Base-by-base conservation (phyloP, 2,888 invertebrate genomes). In the Mallateleia sp. region DNA sequence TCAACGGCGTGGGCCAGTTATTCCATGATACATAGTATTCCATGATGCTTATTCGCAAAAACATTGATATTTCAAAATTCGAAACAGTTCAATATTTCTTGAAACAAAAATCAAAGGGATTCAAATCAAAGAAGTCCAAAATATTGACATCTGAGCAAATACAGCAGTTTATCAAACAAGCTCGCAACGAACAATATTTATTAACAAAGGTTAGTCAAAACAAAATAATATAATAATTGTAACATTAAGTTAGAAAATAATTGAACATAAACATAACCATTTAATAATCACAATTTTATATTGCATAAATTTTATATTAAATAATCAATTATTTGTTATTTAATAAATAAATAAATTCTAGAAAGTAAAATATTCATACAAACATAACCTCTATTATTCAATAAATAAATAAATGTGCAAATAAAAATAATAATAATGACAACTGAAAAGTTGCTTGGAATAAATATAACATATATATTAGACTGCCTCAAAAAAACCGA, bases 131-230 rank as follows among this genome's bases (percentile, higher is more conserved):
- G 24, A 69, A 69, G 54, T 7, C 54, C 0, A 69, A 69, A 38
- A 54, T 54, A 2, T 50, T 66, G n/a, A 24, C 66, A 32, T 28
- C 66, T 6, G 66, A 66, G 6, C 20, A 66, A 50, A 11, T 66
- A 1, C 18, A 50, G 6, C n/a, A 50, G 15, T 66, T 66, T 20
- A 5, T 32, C 2, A 8, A 11, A 25, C 8, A 50, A 50, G 66
- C 66, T 9, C 14, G 32, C 2, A 20, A 66, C 50, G 18, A 66
- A 6, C 8, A 47, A 14, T 50, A 66, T 20, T 66, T 66, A n/a
- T 66, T 66, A n/a, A 66, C 66, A 66, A 66, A 66, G 66, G 66
- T 66, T 20, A 66, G 50, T 66, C 2, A 47, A 66, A 45, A 45
- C 8, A 8, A 28, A 28, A 28, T 28, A 8, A n/a, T n/a, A n/a